Conservation (phyloP, 1,140 invertebrate genomes). For the Drosophila ogumai region DNA sequence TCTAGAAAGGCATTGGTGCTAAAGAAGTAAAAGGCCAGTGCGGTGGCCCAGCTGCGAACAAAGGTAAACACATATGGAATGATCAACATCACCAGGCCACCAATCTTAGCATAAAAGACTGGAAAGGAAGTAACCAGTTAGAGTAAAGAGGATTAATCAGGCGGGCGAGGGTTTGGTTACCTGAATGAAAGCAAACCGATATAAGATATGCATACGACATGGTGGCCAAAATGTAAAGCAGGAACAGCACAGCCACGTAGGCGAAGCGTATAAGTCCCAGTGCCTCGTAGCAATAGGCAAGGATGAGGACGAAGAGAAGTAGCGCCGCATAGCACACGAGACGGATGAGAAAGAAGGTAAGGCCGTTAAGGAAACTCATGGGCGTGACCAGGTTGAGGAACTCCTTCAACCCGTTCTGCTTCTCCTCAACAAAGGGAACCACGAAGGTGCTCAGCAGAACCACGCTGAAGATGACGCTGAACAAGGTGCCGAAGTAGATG, state of each 20-base stretch:
- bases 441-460: slow-evolving; percentile 74
- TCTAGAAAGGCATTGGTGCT: slow-evolving; percentile 70
- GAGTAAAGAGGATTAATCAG: background rate
- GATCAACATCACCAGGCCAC: slow-evolving; percentile 68
- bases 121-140: background rate
- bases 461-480: slow-evolving; percentile 62
- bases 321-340: slow-evolving; percentile 59
- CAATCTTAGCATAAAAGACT: slow-evolving; percentile 84
- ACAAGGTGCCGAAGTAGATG: slow-evolving; percentile 62
- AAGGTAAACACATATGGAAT: slow-evolving; percentile 75
- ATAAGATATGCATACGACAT: slow-evolving; percentile 81
- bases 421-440: slow-evolving; percentile 81
- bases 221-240: slow-evolving; percentile 68
- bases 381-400: slow-evolving; percentile 79
- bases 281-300: slow-evolving; percentile 50
- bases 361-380: slow-evolving; percentile 78
- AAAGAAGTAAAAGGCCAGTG: slow-evolving; percentile 53
- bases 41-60: slow-evolving; percentile 53
- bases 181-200: slow-evolving; percentile 80
- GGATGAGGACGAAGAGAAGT: slow-evolving; percentile 36
- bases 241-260: slow-evolving; percentile 59
- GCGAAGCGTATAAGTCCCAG: slow-evolving; percentile 34
- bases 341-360: slow-evolving; percentile 75
- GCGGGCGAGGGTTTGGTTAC: slow-evolving; percentile 36
- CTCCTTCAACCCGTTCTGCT: slow-evolving; percentile 79